Percentiles rank a stretch among this genome's conserved stretches.
These are phyloP conservation scores for Palaemon carinicauda DNA, from an alignment of 1,140 invertebrate genomes.

Conservation along the genomic window DNA sequence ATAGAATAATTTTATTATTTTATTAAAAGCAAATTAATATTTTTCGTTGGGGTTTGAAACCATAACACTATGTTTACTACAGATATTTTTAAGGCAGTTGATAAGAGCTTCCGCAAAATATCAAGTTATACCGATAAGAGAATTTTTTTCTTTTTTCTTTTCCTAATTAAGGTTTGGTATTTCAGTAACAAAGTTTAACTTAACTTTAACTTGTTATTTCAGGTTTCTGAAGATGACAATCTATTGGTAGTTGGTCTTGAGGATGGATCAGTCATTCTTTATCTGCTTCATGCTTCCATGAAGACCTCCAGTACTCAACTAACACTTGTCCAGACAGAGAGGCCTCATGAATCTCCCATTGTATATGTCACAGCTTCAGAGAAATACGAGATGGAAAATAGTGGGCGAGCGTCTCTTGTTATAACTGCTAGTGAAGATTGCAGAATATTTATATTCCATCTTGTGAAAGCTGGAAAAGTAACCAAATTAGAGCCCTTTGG, in stretches of 20 bases:
- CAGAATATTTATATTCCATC: slow-evolving; percentile 19
- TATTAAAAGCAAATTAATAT: too few species aligned
- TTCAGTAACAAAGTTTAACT: too few species aligned
- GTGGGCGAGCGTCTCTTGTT: background rate
- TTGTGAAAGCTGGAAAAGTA: slow-evolving; percentile 5
- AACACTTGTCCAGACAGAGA: slow-evolving; percentile 30
- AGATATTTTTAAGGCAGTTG: too few species aligned
- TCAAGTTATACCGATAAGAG: too few species aligned
- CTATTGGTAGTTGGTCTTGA: slow-evolving; percentile 28
- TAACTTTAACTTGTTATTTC: background rate
- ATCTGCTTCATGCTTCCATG: background rate
- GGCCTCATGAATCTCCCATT: slow-evolving; percentile 14
- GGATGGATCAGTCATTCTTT: slow-evolving; percentile 30
- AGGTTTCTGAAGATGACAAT: slow-evolving; percentile 30
- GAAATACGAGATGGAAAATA: background rate
- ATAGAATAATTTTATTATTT: background rate
- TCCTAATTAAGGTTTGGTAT: too few species aligned
- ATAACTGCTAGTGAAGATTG: slow-evolving; percentile 15
- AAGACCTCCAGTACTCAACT: slow-evolving; percentile 6
- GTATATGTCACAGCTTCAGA: background rate
- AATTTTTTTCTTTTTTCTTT: too few species aligned
- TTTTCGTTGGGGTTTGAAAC: background rate
- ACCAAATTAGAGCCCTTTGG: slow-evolving; percentile 35
- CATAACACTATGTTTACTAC: background rate
- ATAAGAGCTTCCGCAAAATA: too few species aligned